phyloP scores from a whole-genome alignment of 2,797 vertebrate genomes.

The Pipistrellus pygmaeus region DNA sequence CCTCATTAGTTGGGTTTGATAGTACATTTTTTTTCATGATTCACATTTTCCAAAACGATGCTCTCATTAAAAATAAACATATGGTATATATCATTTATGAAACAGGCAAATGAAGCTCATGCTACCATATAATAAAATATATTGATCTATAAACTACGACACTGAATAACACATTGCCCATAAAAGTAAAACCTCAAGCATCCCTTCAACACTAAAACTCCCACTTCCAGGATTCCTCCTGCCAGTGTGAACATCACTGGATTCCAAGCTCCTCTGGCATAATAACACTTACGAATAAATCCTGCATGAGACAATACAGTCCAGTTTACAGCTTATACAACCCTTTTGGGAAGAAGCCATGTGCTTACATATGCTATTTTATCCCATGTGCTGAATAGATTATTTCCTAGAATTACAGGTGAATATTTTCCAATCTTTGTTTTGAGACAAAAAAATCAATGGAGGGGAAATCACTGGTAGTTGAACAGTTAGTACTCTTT shows the following conservation, averaged over 20 bases:
- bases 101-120: constrained; percentile 72
- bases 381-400: background rate
- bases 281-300: background rate
- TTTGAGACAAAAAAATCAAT: background rate
- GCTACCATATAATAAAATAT: constrained; percentile 57
- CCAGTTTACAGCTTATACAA: background rate
- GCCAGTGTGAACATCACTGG: background rate
- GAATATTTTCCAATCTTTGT: background rate
- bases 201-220: background rate
- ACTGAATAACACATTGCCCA: constrained; percentile 58
- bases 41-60: constrained; percentile 64
- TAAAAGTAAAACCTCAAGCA: constrained; percentile 62
- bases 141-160: constrained; percentile 70
- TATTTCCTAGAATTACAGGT: background rate
- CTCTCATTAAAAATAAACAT: constrained; percentile 75
- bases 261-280: background rate
- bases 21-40: constrained; percentile 73
- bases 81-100: constrained; percentile 69
- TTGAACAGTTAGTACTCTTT: background rate
- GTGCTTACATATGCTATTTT: background rate
- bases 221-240: background rate
- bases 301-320: background rate
- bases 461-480: background rate
- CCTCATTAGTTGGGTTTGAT: constrained; percentile 70
- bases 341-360: background rate